Evolutionary conservation across 2,888 invertebrate genomes (phyloP), one percentile per base, ranked within the genome.

Genomic region (Stramonita haemastoma): DNA sequence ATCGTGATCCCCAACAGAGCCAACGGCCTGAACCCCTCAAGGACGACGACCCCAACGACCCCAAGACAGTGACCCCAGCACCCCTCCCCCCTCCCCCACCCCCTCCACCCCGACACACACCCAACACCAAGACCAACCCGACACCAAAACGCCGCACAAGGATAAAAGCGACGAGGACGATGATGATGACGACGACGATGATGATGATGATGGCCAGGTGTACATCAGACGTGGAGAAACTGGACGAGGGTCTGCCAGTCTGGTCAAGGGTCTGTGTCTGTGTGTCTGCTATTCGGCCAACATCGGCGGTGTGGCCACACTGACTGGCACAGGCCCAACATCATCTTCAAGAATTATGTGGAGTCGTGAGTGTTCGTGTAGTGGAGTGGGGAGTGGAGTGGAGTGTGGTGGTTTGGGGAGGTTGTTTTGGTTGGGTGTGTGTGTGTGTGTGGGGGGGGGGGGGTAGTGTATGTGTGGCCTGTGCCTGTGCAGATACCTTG

Each of bases 171-270:
- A 84, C 46, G 46, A 34, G 6, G 84, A 60, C n/a, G 57, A 36
- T 22, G 88, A 84, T 17, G 70, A 84, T 98, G 94, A 98, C 96
- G 96, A 98, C 98, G 91, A 98, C 97, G 87, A 97, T 97, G 96
- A 98, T 97, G 98, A 98, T 98, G 93, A 98, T 97, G 95, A 98
- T 98, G 92, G 97, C 97, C 91, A 97, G 97, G 97, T 97, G 95
- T 97, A 97, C 91, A n/a, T 97, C 97, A 95, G 97, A 97, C 91
- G 97, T 96, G 88, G 97, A 97, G 86, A 98, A 98, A 96, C 98
- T 98, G 94, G 87, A 95, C 93, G 87, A 86, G 81, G 73, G 32
- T 60, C 87, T 15, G 56, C 89, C 13, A 87, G 89, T 17, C 85
- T 93, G 46, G 92, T 92, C 34, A 95, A 94, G 87, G 93, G 93